Conservation (phyloP, 2,888 invertebrate species). For the Andrena chrysosceles region DNA sequence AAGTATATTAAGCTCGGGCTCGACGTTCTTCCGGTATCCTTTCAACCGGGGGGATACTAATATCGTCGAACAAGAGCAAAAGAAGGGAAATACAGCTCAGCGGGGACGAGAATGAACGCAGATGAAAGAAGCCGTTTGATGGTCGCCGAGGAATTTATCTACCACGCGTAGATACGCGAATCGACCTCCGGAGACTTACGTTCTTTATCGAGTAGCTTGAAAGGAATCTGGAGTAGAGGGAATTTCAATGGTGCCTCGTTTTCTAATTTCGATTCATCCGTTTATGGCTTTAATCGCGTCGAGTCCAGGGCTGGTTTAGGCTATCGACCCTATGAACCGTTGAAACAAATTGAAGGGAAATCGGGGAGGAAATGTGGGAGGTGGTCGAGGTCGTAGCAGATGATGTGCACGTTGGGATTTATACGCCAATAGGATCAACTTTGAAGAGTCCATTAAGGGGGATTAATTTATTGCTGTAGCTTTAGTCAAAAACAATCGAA, state of each 20-base stretch:
- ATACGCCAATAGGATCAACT: slow-evolving; percentile 31
- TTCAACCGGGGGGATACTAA: slow-evolving; percentile 57
- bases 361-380: not conserved
- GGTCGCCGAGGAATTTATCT: slow-evolving; percentile 32
- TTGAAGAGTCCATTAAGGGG: slow-evolving; percentile 38
- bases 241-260: not conserved
- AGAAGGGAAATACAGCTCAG: slow-evolving; percentile 22
- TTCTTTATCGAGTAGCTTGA: not conserved
- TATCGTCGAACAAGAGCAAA: slow-evolving; percentile 51
- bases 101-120: slow-evolving; percentile 18
- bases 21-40: slow-evolving; percentile 65
- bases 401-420: slow-evolving; percentile 30
- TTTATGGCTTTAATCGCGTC: not conserved
- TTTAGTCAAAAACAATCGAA: slow-evolving; percentile 57
- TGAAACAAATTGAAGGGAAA: slow-evolving; percentile 3
- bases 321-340: slow-evolving; percentile 2
- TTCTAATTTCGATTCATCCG: not conserved
- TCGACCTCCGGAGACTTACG: not conserved
- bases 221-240: not conserved
- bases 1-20: slow-evolving; percentile 67
- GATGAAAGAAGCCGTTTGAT: slow-evolving; percentile 6
- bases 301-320: not conserved
- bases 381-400: not conserved
- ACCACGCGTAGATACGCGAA: not conserved
- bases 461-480: slow-evolving; percentile 56